Conservation (phyloP, 2,113 vertebrate genomes). For the Willisornis vidua region DNA sequence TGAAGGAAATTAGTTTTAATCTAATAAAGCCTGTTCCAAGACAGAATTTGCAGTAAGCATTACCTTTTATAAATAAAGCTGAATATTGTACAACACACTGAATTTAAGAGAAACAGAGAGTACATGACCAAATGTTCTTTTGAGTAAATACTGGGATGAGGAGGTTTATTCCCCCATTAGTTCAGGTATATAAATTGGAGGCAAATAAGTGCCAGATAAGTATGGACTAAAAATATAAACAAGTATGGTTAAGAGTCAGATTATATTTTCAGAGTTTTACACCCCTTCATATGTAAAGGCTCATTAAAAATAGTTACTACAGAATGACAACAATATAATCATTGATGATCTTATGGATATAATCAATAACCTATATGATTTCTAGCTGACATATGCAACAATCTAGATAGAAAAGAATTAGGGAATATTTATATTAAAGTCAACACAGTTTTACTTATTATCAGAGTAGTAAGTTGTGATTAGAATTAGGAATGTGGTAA, state of each 20-base stretch:
- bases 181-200: not conserved
- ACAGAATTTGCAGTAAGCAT: slow-evolving; percentile 48
- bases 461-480: not conserved
- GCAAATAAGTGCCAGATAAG: not conserved
- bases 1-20: slow-evolving; percentile 66
- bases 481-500: not conserved
- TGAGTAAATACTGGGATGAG: not conserved
- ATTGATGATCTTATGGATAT: not conserved
- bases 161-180: not conserved
- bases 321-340: not conserved
- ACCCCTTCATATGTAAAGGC: not conserved
- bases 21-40: slow-evolving; percentile 54
- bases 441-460: not conserved
- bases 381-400: not conserved
- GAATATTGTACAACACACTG: not conserved
- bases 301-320: not conserved
- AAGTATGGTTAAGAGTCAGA: not conserved
- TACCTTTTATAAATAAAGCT: slow-evolving; percentile 53
- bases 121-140: not conserved
- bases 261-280: not conserved
- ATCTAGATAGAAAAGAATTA: not conserved
- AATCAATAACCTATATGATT: not conserved
- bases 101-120: not conserved
- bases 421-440: not conserved
- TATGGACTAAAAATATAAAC: not conserved